Base-by-base conservation (phyloP, 2,888 invertebrate species). In the Hydriomena furcata region DNA sequence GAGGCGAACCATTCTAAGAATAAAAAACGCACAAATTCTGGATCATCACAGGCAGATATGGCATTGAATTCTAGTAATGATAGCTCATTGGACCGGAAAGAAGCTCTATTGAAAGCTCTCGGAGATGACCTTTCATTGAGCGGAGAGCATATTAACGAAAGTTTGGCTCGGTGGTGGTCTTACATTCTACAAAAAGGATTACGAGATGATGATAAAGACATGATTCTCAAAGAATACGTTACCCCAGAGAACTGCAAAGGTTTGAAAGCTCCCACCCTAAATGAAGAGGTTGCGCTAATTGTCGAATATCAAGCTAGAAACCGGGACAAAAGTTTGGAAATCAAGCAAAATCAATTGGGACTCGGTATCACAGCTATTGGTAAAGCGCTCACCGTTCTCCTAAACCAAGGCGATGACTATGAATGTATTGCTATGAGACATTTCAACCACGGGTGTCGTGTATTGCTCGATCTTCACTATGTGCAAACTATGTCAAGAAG, bases 11-110 rank as follows among this genome's bases (percentile, higher is more conserved):
- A 8, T 23, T 13, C 40, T 23, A 35, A n/a, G 4, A 34, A 34
- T 11, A 40, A 32, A 27, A 13, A 20, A 40, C 47, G 40, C 8
- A 17, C 28, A 23, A 47, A 5, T 27, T 47, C 40, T 3, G 40
- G 35, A 6, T 24, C 28, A 8, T 47, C 13, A 1, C 17, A 20
- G 8, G 20, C 17, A 37, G 10, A 23, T n/a, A 11, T 13, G 2
- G 21, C 40, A 20, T 17, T 17, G n/a, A n/a, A n/a, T n/a, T n/a
- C n/a, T n/a, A 17, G 17, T 17, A 17, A 17, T 17, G 2, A 17
- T 4, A 2, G 17, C 17, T 2, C 17, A 17, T 3, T 17, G 17
- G 17, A 17, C 17, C 17, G 17, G 4, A 17, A 17, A 17, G 17
- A 17, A 17, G n/a, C n/a, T n/a, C 4, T 17, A 17, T 17, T 17